Percentiles rank a stretch among this genome's conserved stretches.
Evolutionary conservation across 2,797 vertebrate species (phyloP).

Genomic region (Pelodytes ibericus): DNA sequence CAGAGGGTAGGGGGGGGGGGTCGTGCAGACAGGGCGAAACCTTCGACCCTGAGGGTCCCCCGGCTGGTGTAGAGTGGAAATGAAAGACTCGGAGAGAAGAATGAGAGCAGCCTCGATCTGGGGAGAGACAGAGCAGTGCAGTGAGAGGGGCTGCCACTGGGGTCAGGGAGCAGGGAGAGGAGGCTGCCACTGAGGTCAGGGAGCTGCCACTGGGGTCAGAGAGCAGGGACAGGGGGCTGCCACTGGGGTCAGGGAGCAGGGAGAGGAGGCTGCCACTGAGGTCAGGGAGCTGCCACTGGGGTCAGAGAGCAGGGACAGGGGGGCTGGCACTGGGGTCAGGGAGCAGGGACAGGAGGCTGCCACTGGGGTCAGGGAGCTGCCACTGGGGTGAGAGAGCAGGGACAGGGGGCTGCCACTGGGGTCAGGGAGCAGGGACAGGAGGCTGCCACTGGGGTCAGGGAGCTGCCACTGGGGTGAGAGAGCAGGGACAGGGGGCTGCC

Average conservation of each 20-base stretch:
- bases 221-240: constrained; percentile 62
- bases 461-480: constrained; percentile 55
- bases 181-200: constrained; percentile 60
- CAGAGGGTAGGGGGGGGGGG: constrained; percentile 70
- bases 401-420: not conserved
- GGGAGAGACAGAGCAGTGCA: constrained; percentile 77
- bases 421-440: not conserved
- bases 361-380: constrained; percentile 65
- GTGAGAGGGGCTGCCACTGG: constrained; percentile 72
- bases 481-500: constrained; percentile 26
- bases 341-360: constrained; percentile 58
- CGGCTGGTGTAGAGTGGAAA: constrained; percentile 70
- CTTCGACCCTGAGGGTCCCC: constrained; percentile 90
- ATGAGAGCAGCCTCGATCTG: constrained; percentile 70
- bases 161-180: constrained; percentile 37
- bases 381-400: constrained; percentile 45
- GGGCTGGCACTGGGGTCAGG: constrained; percentile 56
- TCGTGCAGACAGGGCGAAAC: constrained; percentile 85
- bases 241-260: constrained; percentile 64
- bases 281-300: constrained; percentile 58
- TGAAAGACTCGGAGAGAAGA: constrained; percentile 59
- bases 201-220: constrained; percentile 58
- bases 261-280: constrained; percentile 67
- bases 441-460: constrained; percentile 3
- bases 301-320: not conserved